These are phyloP conservation scores for Pteruthius melanotis DNA, from an alignment of 2,113 vertebrate species.

Conservation along the genomic window DNA sequence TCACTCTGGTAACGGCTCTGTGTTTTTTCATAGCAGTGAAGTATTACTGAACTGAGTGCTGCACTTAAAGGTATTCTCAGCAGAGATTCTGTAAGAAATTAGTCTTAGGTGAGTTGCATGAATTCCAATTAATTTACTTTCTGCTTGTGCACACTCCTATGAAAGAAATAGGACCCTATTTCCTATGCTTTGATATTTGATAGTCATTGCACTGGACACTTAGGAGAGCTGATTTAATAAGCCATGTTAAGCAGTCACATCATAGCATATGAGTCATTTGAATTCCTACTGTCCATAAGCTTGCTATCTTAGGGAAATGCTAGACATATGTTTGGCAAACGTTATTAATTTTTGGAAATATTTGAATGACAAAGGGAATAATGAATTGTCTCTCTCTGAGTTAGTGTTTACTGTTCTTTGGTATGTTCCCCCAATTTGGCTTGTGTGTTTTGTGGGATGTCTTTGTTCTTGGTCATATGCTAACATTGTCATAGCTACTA, in stretches of 20 bases:
- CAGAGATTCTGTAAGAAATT: background rate
- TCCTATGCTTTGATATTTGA: constrained; percentile 45
- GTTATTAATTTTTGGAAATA: background rate
- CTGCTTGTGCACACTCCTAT: background rate
- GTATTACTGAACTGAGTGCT: background rate
- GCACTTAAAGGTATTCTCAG: background rate
- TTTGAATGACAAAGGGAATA: constrained; percentile 4
- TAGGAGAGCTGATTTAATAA: constrained; percentile 21
- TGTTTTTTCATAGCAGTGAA: background rate
- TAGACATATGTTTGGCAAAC: background rate
- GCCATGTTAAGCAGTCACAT: background rate
- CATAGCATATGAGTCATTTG: constrained; percentile 8
- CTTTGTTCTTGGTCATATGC: constrained; percentile 9
- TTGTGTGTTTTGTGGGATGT: background rate
- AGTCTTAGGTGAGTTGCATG: background rate
- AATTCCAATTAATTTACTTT: background rate
- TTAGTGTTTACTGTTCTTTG: background rate
- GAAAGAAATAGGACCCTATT: background rate
- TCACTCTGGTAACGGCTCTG: background rate
- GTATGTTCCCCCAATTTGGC: background rate
- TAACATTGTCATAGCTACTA: background rate
- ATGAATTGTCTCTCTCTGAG: background rate
- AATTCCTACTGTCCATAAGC: constrained; percentile 16
- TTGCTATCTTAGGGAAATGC: constrained; percentile 27
- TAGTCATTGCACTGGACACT: background rate